phyloP scores from a whole-genome alignment of 35 echinoderm and acorn worm genomes.

The Patiria miniata region DNA sequence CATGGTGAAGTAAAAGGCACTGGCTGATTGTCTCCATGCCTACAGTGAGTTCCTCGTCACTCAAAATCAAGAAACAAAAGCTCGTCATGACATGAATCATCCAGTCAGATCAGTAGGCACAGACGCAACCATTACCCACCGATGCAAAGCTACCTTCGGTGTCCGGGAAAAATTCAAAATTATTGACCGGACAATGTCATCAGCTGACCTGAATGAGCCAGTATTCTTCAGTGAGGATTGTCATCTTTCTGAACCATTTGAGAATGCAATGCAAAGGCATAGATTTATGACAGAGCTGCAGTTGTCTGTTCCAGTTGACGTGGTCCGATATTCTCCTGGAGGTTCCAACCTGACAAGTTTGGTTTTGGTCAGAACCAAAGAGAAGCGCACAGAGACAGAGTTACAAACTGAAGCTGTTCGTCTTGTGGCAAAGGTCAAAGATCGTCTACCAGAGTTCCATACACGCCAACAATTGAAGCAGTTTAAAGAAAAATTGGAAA shows the following conservation, averaged over 20 bases:
- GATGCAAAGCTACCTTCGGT: background rate
- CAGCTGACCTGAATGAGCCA: background rate
- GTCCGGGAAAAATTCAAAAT: slow-evolving; percentile 19
- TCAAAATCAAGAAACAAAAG: background rate
- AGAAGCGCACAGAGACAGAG: background rate
- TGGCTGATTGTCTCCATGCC: slow-evolving; percentile 9
- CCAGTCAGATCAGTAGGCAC: slow-evolving; percentile 15
- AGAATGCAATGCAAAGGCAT: slow-evolving; percentile 3
- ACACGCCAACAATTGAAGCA: background rate
- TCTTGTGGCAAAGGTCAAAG: background rate
- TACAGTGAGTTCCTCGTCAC: background rate
- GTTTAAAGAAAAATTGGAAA: background rate
- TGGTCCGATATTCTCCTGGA: slow-evolving; percentile 32
- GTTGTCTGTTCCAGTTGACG: slow-evolving; percentile 31
- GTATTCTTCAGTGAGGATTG: slow-evolving; percentile 21
- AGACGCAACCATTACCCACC: background rate
- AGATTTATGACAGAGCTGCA: slow-evolving; percentile 11
- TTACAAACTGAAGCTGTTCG: slow-evolving; percentile 7
- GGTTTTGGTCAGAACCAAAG: slow-evolving; percentile 9
- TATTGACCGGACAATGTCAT: slow-evolving; percentile 12
- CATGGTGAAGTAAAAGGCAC: background rate
- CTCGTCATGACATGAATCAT: background rate
- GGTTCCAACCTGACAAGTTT: background rate
- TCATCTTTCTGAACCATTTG: slow-evolving; percentile 3
- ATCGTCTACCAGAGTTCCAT: slow-evolving; percentile 10